Base-by-base conservation (phyloP, 2,888 invertebrate species). In the Aphidoletes aphidimyza region DNA sequence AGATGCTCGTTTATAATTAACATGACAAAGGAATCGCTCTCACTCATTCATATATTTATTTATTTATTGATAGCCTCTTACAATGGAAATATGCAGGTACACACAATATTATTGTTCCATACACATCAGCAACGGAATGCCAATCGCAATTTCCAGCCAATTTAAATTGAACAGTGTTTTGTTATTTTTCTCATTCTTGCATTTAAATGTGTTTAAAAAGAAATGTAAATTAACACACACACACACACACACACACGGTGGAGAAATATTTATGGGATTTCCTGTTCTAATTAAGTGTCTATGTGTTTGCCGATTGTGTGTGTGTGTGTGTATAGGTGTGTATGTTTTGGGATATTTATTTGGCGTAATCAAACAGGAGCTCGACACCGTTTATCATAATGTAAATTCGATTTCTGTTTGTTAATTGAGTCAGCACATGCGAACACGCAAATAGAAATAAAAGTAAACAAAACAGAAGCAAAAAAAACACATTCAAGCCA, bases 341-440 rank as follows among this genome's bases (percentile, higher is more conserved):
- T 49, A 11, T 49, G n/a, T 47, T 47, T 47, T 6, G 47, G 22
- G 8, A 54, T 19, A 54, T 14, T 42, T 54, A 54, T 54, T 54
- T 54, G 54, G 54, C 3, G 54, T 6, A 54, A 19, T 3, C 26
- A 8, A 54, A 54, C 54, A 54, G 54, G 26, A 54, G 54, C 19
- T 8, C 17, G 49, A 8, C 49, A 49, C 11, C 47, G 17, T 54
- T 54, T 54, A 54, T 54, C 26, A 22, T 54, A 26, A 22, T 26
- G 54, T 11, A 11, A 54, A 26, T 22, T 54, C 54, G 26, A 54
- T 54, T 54, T 54, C 54, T 54, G 22, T 54, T 54, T 54, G 26
- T 26, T 54, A 54, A 54, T 54, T 54, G 54, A 54, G 54, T 22
- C 54, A 54, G 22, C 54, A 26, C 54, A 54, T 54, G 54, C 54